phyloP scores from a whole-genome alignment of 2,113 vertebrate genomes.

The Percopsis transmontana region DNA sequence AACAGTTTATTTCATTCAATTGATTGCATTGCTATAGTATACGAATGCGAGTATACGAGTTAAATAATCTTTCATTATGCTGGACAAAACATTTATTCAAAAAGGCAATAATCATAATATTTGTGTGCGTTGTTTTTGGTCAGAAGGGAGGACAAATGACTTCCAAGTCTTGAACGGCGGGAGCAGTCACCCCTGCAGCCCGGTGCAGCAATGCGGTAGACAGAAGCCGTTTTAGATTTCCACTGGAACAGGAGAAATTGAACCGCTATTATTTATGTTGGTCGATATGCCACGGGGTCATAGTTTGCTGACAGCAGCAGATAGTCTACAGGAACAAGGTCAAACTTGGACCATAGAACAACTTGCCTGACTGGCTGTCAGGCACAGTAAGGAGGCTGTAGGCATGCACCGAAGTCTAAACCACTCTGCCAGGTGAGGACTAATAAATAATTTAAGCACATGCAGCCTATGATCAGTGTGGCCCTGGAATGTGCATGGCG shows the following conservation, averaged over 20 bases:
- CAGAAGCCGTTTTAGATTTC: slow-evolving; percentile 47
- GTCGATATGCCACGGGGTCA: slow-evolving; percentile 67
- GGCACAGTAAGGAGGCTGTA: slow-evolving; percentile 31
- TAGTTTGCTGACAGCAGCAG: slow-evolving; percentile 63
- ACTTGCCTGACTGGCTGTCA: slow-evolving; percentile 35
- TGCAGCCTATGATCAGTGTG: slow-evolving; percentile 59
- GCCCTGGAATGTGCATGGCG: slow-evolving; percentile 38
- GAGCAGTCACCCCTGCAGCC: slow-evolving; percentile 2
- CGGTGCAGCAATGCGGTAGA: slow-evolving; percentile 66
- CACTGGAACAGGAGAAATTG: slow-evolving; percentile 35
- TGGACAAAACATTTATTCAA: no score
- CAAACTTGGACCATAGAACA: slow-evolving; percentile 38
- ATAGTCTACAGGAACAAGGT: slow-evolving; percentile 60
- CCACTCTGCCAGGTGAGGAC: slow-evolving; percentile 66
- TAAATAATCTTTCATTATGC: no score
- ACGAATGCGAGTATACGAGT: no score
- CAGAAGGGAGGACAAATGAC: background rate
- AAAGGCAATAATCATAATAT: no score
- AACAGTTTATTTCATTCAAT: no score
- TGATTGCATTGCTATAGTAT: no score
- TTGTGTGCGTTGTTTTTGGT: background rate
- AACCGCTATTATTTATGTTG: slow-evolving; percentile 64
- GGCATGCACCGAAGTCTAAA: slow-evolving; percentile 33
- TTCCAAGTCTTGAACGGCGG: background rate
- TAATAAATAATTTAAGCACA: slow-evolving; percentile 71